phyloP scores from a whole-genome alignment of 2,113 vertebrate genomes.

The Hippoglossus stenolepis region DNA sequence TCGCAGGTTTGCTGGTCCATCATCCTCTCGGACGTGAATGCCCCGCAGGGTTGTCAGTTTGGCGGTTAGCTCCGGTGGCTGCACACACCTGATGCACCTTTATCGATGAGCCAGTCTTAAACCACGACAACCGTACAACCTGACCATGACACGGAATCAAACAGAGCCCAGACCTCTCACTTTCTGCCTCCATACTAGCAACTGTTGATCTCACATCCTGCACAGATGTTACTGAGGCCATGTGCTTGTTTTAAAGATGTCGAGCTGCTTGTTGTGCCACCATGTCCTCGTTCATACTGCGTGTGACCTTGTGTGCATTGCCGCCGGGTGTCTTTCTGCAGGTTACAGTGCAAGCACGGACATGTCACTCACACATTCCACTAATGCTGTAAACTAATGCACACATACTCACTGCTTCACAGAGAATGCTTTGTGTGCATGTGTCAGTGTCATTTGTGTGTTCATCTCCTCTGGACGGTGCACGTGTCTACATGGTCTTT shows the following conservation, averaged over 20 bases:
- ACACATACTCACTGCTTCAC: not conserved
- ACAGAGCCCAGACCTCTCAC: not conserved
- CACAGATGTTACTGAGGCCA: conserved; percentile 6
- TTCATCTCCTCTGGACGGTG: not conserved
- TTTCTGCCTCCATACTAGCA: not conserved
- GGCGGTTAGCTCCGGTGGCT: not conserved
- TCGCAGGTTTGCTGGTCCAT: too few species aligned
- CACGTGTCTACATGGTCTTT: not conserved
- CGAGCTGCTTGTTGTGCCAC: conserved; percentile 3
- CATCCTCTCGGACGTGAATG: too few species aligned
- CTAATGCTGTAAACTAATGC: not conserved
- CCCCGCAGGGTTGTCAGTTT: not conserved
- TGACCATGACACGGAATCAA: not conserved
- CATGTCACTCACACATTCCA: conserved; percentile 64
- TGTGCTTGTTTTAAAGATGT: conserved; percentile 23
- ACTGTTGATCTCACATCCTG: not conserved
- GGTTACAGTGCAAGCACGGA: conserved; percentile 57
- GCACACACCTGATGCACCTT: not conserved
- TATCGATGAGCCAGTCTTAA: not conserved
- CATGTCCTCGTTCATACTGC: conserved; percentile 9
- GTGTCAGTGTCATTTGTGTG: not conserved
- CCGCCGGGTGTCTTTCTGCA: conserved; percentile 38
- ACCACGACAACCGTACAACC: not conserved
- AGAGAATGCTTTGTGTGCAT: not conserved
- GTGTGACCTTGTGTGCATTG: conserved; percentile 15